Evolutionary conservation across 2,888 invertebrate genomes (phyloP).

Genomic region (Cephus pulcher): DNA sequence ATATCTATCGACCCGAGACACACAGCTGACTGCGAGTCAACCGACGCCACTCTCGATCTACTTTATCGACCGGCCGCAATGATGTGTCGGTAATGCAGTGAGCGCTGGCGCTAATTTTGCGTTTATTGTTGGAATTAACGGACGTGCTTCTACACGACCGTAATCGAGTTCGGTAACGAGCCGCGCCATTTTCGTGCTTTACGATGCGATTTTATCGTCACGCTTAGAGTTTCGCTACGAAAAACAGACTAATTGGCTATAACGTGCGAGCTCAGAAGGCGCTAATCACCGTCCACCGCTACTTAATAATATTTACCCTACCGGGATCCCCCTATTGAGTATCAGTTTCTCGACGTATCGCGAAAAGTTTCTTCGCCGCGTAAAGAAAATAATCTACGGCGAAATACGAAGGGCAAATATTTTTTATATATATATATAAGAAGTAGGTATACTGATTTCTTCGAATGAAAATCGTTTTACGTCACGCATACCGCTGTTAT

Average conservation of each 20-base stretch:
- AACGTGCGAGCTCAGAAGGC: background rate
- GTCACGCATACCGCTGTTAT: background rate
- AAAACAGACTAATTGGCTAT: background rate
- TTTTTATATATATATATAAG: background rate
- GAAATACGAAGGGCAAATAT: background rate
- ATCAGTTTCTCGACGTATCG: background rate
- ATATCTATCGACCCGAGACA: constrained; percentile 4
- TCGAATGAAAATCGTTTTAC: background rate
- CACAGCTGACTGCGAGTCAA: background rate
- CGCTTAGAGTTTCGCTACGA: background rate
- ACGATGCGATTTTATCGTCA: constrained; percentile 17
- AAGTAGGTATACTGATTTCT: background rate
- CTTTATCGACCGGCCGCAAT: background rate
- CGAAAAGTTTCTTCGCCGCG: background rate
- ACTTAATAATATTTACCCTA: background rate
- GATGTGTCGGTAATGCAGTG: background rate
- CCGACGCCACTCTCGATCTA: background rate
- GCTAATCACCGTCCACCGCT: background rate
- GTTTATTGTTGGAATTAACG: constrained; percentile 16
- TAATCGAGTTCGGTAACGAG: constrained; percentile 19
- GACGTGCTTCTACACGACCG: constrained; percentile 13
- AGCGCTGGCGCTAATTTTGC: constrained; percentile 13
- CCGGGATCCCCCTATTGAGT: background rate
- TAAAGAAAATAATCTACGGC: background rate
- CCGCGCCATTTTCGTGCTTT: constrained; percentile 11